Evolutionary conservation across 2,797 vertebrate genomes (phyloP), one percentile per base, ranked within the genome.

Genomic region (Sebastes umbrosus): DNA sequence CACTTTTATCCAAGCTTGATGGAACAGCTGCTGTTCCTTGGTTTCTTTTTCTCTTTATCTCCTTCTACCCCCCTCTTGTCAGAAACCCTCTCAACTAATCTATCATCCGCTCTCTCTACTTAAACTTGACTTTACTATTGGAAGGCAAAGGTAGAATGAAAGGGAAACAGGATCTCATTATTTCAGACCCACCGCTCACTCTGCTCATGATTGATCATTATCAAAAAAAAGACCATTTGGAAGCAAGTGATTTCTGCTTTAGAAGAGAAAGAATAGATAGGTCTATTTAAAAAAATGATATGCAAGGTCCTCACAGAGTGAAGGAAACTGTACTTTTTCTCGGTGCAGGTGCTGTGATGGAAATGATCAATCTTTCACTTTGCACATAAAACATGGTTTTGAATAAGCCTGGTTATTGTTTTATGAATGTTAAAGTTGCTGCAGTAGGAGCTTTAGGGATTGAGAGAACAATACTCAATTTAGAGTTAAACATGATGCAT

Each of bases 121-220:
- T 90, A 87, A 92, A 93, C 88, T 92, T 83, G 84, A 90, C 90
- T 93, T 90, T 88, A 90, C 88, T 69, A 82, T 87, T 87, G 88
- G 83, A 93, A 90, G 77, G 86, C 82, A 86, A 88, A 90, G 90
- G 89, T 86, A 91, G 89, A 90, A 91, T 90, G 89, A 93, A 93
- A 90, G 73, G 90, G 87, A 93, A 93, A 94, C 79, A 18, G 84
- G 90, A 94, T 93, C 93, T 95, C 94, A 93, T 96, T 95, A 96
- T 94, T 91, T 91, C 73, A 89, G 92, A 86, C 83, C 84, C 83
- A 92, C 82, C 43, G 82, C 82, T 92, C 85, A 84, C 84, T 90
- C 88, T 72, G 73, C 75, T 89, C 86, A 80, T 89, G 86, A 92
- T 89, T 93, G 89, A 95, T 95, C 92, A 87, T 95, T 95, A 94